These are phyloP conservation scores for Drosophila emarginata DNA, from an alignment of 2,888 invertebrate species.

Conservation along the genomic window DNA sequence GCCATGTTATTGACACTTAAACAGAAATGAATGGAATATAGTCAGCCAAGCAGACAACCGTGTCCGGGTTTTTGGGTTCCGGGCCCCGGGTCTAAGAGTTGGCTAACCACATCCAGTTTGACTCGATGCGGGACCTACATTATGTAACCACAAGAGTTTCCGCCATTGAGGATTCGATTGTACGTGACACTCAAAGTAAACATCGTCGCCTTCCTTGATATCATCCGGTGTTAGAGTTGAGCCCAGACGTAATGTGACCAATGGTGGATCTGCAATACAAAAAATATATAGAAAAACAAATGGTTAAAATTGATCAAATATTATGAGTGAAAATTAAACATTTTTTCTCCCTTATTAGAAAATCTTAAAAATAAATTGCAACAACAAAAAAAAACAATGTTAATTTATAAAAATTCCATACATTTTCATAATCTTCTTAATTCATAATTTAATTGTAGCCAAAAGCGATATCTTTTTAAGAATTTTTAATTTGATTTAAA, in stretches of 20 bases:
- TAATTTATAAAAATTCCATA: no score
- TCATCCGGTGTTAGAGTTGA: slow-evolving; percentile 92
- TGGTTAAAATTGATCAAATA: slow-evolving; percentile 10
- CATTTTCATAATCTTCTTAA: no score
- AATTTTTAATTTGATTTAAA: no score
- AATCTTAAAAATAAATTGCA: no score
- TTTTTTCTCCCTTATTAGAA: no score
- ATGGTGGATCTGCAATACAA: slow-evolving; percentile 89
- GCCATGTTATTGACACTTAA: slow-evolving; percentile 76
- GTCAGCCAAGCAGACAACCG: slow-evolving; percentile 59
- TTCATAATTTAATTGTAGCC: no score
- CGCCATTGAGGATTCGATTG: slow-evolving; percentile 93
- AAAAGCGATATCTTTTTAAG: no score
- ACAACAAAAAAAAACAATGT: no score
- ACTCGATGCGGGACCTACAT: slow-evolving; percentile 86
- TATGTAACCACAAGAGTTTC: slow-evolving; percentile 93
- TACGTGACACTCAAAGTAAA: slow-evolving; percentile 96
- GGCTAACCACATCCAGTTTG: slow-evolving; percentile 39
- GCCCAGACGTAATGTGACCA: slow-evolving; percentile 91
- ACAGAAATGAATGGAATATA: slow-evolving; percentile 59
- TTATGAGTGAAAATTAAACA: no score
- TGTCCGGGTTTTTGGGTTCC: slow-evolving; percentile 21
- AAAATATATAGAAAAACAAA: slow-evolving; percentile 9
- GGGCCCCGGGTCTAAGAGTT: slow-evolving; percentile 7
- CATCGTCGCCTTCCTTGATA: slow-evolving; percentile 96